A percentile compares a stretch with the other conserved stretches of the same genome.
These are phyloP conservation scores for Plemyria rubiginata DNA, from an alignment of 2,888 invertebrate genomes.

Conservation along the genomic window DNA sequence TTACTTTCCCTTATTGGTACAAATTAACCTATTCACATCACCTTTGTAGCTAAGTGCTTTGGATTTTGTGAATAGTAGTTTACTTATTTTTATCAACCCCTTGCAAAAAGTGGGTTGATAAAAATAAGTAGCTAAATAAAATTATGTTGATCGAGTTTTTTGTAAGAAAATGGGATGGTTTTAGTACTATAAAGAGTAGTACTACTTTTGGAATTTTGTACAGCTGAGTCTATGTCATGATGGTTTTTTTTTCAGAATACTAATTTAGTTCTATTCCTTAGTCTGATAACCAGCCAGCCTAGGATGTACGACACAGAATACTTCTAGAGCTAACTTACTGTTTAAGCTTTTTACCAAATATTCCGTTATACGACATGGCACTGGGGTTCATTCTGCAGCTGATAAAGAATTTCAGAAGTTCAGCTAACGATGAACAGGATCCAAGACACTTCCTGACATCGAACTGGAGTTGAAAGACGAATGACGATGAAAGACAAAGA, in stretches of 20 bases:
- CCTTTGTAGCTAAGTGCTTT: slow-evolving; percentile 35
- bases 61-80: slow-evolving; percentile 11
- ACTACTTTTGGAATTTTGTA: not conserved
- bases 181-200: not conserved
- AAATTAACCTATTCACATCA: slow-evolving; percentile 48
- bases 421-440: not conserved
- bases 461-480: too few species aligned
- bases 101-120: not conserved
- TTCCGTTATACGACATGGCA: too few species aligned
- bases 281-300: too few species aligned
- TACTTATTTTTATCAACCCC: not conserved
- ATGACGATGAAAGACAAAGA: too few species aligned
- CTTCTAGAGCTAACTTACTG: too few species aligned
- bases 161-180: not conserved
- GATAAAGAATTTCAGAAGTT: not conserved
- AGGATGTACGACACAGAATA: too few species aligned
- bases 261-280: too few species aligned
- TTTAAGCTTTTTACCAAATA: too few species aligned
- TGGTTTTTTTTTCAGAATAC: too few species aligned
- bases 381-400: not conserved
- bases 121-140: too few species aligned
- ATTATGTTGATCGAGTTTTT: not conserved
- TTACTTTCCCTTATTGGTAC: slow-evolving; percentile 58
- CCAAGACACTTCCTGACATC: not conserved
- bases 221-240: not conserved